These are phyloP conservation scores for Brachypterus glaber DNA, from an alignment of 2,888 invertebrate genomes.

Conservation along the genomic window DNA sequence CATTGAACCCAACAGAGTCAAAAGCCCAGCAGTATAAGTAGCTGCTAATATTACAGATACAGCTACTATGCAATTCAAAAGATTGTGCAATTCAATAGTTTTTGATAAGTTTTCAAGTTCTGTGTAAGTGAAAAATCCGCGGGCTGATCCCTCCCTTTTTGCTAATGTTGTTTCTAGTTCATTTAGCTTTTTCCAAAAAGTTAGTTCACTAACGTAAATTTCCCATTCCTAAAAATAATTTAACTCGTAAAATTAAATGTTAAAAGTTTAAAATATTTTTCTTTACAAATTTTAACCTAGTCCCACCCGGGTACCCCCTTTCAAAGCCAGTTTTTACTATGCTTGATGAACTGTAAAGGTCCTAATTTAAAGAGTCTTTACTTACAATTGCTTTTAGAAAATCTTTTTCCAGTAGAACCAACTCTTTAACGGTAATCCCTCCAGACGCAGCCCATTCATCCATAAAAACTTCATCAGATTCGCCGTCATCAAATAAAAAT, in stretches of 20 bases:
- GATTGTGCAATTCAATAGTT: slow-evolving; percentile 40
- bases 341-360: no score
- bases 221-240: slow-evolving; percentile 65
- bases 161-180: slow-evolving; percentile 66
- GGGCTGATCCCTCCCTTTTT: slow-evolving; percentile 55
- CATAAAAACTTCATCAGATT: slow-evolving; percentile 83
- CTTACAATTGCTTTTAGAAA: slow-evolving; percentile 85
- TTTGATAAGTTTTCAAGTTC: slow-evolving; percentile 56
- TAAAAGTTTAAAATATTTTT: no score
- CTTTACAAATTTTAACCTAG: no score
- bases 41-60: slow-evolving; percentile 50
- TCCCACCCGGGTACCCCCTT: no score
- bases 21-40: slow-evolving; percentile 51
- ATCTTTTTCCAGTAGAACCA: slow-evolving; percentile 77
- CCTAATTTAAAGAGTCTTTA: no score
- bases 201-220: slow-evolving; percentile 64
- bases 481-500: slow-evolving; percentile 87
- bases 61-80: slow-evolving; percentile 44
- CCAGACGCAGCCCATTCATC: slow-evolving; percentile 89
- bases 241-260: not conserved
- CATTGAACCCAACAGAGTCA: slow-evolving; percentile 52
- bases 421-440: slow-evolving; percentile 57
- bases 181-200: slow-evolving; percentile 63
- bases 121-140: slow-evolving; percentile 77
- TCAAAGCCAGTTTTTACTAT: no score